These are phyloP conservation scores for Mormyrops boulengeri DNA, from an alignment of 2,797 vertebrate genomes.

Conservation along the genomic window DNA sequence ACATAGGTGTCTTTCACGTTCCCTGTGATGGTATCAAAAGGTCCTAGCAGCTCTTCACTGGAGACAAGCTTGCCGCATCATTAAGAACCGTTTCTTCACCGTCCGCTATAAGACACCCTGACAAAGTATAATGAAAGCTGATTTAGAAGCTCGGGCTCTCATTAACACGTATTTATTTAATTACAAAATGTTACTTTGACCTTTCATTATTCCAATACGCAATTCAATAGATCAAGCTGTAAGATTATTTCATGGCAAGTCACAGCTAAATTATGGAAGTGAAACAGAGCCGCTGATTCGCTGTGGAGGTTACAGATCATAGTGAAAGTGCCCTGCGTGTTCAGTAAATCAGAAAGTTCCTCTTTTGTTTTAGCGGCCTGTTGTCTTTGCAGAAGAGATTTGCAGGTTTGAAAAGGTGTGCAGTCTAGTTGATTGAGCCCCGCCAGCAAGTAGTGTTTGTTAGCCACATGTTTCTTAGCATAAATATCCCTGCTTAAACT, in stretches of 20 bases:
- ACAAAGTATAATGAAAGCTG: neutral
- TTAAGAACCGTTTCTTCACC: neutral
- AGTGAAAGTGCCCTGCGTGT: neutral
- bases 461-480: neutral
- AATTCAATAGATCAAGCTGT: neutral
- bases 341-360: neutral
- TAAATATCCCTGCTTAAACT: neutral
- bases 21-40: neutral
- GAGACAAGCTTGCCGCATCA: neutral
- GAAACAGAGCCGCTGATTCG: neutral
- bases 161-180: neutral
- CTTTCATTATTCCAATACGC: neutral
- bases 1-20: neutral
- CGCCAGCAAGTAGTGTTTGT: neutral
- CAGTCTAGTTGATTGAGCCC: neutral
- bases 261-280: neutral
- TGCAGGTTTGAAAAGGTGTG: neutral
- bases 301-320: neutral
- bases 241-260: neutral
- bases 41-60: neutral
- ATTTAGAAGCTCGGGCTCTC: neutral
- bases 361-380: neutral
- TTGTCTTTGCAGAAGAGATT: neutral
- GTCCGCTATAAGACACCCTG: neutral
- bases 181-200: neutral